Evolutionary conservation across 2,797 vertebrate species (phyloP).

Genomic region (Apodemus agrarius): DNA sequence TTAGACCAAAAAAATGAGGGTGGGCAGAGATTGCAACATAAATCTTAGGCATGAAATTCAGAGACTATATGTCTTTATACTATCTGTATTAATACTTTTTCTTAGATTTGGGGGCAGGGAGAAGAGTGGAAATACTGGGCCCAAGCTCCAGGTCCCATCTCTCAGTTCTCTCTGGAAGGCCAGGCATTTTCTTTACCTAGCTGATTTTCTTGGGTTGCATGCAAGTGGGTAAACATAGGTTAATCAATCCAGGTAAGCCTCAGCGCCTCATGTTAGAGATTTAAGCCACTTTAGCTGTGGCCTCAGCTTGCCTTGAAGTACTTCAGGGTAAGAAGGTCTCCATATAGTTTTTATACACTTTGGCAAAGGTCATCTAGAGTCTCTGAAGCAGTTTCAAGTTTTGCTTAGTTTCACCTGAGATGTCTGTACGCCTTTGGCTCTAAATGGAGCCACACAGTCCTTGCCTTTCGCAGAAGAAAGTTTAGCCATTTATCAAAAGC

Average conservation of each 20-base stretch:
- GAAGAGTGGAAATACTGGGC: neutral
- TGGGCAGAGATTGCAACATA: neutral
- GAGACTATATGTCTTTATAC: neutral
- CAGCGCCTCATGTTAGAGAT: neutral
- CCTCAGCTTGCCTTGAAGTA: neutral
- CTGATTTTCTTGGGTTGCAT: neutral
- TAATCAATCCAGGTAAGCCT: neutral
- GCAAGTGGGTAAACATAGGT: neutral
- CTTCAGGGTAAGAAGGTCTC: neutral
- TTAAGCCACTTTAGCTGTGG: neutral
- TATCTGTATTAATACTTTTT: conserved; percentile 51
- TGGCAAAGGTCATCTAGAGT: neutral
- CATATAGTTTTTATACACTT: neutral
- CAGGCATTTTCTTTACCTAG: neutral
- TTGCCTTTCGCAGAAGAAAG: conserved; percentile 26
- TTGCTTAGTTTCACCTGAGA: neutral
- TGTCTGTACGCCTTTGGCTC: conserved; percentile 39
- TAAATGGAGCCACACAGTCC: conserved; percentile 17
- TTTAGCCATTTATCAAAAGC: neutral
- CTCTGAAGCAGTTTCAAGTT: conserved; percentile 14
- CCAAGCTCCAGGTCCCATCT: neutral
- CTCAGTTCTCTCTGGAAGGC: neutral
- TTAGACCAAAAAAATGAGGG: neutral
- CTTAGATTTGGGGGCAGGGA: neutral
- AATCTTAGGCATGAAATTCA: conserved; percentile 15